Evolutionary conservation across 2,888 invertebrate genomes (phyloP).

Genomic region (Marronus borbonicus): DNA sequence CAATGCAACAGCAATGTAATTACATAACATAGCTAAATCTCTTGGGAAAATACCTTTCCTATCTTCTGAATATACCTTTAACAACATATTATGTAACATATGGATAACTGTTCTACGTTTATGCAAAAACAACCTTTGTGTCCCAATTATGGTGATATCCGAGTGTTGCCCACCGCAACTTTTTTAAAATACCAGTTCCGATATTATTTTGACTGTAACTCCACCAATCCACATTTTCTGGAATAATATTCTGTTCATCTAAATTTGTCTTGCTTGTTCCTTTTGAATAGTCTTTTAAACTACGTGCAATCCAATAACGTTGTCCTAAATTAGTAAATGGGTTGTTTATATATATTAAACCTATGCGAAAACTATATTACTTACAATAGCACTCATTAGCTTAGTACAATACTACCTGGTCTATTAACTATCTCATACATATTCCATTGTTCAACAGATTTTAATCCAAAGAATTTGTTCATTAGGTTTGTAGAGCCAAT

Average conservation of each 20-base stretch:
- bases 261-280: constrained; percentile 83
- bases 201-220: constrained; percentile 66
- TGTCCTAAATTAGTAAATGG: constrained; percentile 87
- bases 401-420: constrained; percentile 71
- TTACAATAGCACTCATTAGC: constrained; percentile 15
- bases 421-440: constrained; percentile 75
- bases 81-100: constrained; percentile 31
- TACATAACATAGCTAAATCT: constrained; percentile 79
- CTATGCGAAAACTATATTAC: constrained; percentile 64
- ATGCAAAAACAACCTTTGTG: constrained; percentile 79
- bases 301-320: constrained; percentile 86
- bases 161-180: constrained; percentile 93
- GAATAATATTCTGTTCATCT: constrained; percentile 71
- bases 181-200: constrained; percentile 66
- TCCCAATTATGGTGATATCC: constrained; percentile 99
- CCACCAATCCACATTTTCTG: constrained; percentile 77
- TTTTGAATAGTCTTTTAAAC: constrained; percentile 83
- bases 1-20: constrained; percentile 75
- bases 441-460: constrained; percentile 75
- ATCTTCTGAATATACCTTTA: constrained; percentile 80
- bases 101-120: neutral
- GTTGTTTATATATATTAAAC: constrained; percentile 86
- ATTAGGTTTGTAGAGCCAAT: constrained; percentile 40
- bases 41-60: constrained; percentile 80
- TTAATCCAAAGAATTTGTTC: constrained; percentile 68